Evolutionary conservation across 2,888 invertebrate genomes (phyloP), one percentile per base, ranked within the genome.

Genomic region (Saturnia pavonia): DNA sequence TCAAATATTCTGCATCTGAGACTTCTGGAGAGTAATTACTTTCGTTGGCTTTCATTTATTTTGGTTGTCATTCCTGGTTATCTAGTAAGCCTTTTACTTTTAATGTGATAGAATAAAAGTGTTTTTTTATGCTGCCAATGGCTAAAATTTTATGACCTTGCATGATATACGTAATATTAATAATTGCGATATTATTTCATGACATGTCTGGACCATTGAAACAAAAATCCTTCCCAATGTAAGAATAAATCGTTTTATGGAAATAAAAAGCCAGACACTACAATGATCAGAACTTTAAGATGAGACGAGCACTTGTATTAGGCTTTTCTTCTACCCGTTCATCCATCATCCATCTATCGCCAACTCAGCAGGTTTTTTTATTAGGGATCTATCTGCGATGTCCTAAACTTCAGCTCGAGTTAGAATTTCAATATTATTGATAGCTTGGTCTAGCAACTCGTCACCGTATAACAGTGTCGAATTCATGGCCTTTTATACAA

Each of bases 1-100:
- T 40, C 40, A 19, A 40, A 65, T 40, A 65, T 40, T 65, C 65
- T n/a, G 65, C n/a, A 65, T 65, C n/a, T 40, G 22, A n/a, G n/a
- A 65, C n/a, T 40, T n/a, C 8, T 60, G 27, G 57, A 14, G 57
- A 60, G 1, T 51, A 51, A 51, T 51, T 51, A 19, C 34, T 12
- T 22, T 54, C 54, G 22, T 0, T 22, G 11, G 11, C 22, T 9
- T 54, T 54, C 0, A 51, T 51, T 51, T 51, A 6, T 54, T 54
- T 22, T 22, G n/a, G 43, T 43, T 9, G 43, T 12, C 1, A 9
- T 43, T 43, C 43, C 43, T 43, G 43, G 34, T 48, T 48, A 19
- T 48, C 16, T 45, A 12, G 12, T 14, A 45, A 45, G 16, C 3
- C 12, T 19, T 16, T 48, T 19, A 6, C 7, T 48, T 48, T 19